Evolutionary conservation across 1,140 invertebrate species (phyloP), one percentile per base, ranked within the genome.

Genomic region (Drosophila malerkotliana): DNA sequence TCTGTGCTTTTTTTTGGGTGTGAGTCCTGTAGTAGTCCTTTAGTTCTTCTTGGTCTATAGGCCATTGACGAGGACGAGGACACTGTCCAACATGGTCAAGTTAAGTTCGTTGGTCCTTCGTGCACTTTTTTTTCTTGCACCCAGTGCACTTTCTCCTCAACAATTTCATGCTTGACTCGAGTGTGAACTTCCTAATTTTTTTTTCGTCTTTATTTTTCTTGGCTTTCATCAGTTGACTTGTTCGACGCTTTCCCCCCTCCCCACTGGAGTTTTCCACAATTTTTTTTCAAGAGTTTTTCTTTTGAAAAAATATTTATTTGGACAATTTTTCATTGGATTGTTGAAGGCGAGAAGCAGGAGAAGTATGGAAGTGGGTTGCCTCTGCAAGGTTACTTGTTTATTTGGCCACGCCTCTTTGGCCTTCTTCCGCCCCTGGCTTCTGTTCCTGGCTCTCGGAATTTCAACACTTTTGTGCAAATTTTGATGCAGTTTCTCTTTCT

Each of bases 381-480:
- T 15, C 4, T 7, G 14, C 28, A 34, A 34, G 32, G 32, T 34
- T 34, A 10, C 32, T 34, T 34, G 8, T 34, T 34, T 34, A 34
- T 34, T 34, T 34, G 32, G 9, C 32, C 32, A 34, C 32, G 32
- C 32, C 32, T 34, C 28, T 30, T 30, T 30, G 28, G 28, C 28
- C 28, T 30, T 8, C 28, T 21, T 21, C 21, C 21, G 21, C 21
- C 21, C 21, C 21, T 21, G 0, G 21, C 21, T 21, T 21, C 21
- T 21, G 21, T 28, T 26, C 5, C 26, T 26, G 26, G 26, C 18
- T 18, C 18, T 18, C 18, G 18, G 18, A 18, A 18, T 18, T 18
- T 18, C 26, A 26, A 83, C 79, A 83, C 79, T 83, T 83, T 83
- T 83, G 80, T 83, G 79, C 60, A 79, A 83, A 82, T 82, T 82